Base-by-base conservation (phyloP, 1,140 invertebrate genomes). In the Drosophila equinoxialis region DNA sequence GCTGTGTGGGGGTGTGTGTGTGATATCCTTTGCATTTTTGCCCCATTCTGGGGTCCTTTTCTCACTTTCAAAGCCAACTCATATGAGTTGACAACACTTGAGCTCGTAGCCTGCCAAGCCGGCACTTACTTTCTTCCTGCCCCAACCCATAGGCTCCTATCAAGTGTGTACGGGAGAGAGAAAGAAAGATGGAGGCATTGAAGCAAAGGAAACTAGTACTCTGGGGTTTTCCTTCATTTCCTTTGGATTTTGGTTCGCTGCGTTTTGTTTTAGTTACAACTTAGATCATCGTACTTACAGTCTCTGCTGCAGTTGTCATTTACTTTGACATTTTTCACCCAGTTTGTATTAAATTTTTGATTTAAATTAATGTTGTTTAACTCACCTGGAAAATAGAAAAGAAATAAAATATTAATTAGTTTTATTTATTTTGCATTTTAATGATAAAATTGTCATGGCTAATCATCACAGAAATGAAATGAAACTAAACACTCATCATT, bases 221-320 rank as follows among this genome's bases (percentile, higher is more conserved):
- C 45, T 20, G 17, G 14, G 17, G 8, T 51, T 51, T 51, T 20
- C 10, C 45, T 51, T 23, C 45, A 51, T 51, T 51, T 59, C 35
- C 35, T 20, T 14, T 58, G 6, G 26, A 33, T 14, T 58, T 35
- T 58, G 55, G 30, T 59, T 59, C 57, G 30, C 45, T 48, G 30
- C 42, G n/a, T 65, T 41, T 20, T 45, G 39, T 62, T 30, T 64
- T 51, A 45, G 26, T 62, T 20, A 13, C 37, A 26, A 26, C 23
- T 17, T 41, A 45, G 20, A 42, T 14, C 11, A 66, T 69, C 70
- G 77, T 87, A 87, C 84, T 87, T 87, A 87, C 83, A 87, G 80
- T 87, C 35, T 14, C 23, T 10, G 35, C 35, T 39, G 35, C 17
- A 80, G 39, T 60, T 37, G 68, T 8, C 57, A 72, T 79, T 74